Base-by-base conservation (phyloP, 2,113 vertebrate genomes). In the Lamprologus sp. region DNA sequence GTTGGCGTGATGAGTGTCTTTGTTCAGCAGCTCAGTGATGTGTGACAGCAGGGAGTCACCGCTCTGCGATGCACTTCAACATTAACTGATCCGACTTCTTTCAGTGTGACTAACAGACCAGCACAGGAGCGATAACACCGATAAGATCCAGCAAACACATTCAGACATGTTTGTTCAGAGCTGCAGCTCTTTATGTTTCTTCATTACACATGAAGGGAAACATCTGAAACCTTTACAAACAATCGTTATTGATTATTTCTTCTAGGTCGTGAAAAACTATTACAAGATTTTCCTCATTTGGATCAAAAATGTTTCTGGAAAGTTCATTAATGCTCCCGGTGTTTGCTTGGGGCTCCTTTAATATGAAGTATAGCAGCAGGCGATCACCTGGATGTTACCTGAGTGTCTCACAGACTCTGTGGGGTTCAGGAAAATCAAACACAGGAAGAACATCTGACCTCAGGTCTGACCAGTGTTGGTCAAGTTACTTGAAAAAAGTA, bases 141-240 rank as follows among this genome's bases (percentile, higher is more conserved):
- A 40, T 42, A 40, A 68, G 33, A 68, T 33, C 28, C 58, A 19
- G 1, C 28, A 33, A 63, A 65, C 60, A 65, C 17, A 13, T 65
- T 7, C 31, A 65, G 17, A 37, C 10, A 12, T 12, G 31, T 65
- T 37, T 65, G 60, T 21, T 37, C 60, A 65, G 60, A 65, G 33
- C 60, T 21, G 56, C 60, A 37, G 33, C 33, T 65, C 10, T 37
- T 65, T 12, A 0, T n/a, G 31, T 12, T 0, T 35, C 17, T 65
- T 65, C 4, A 12, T 35, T 13, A 65, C 60, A 65, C 10, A 21
- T 37, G 33, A 21, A 40, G 33, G 33, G 9, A n/a, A 19, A 63
- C 0, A 63, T 35, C 31, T 35, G 4, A 33, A 35, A 33, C 28
- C 58, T 35, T 0, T 63, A 55, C 0, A 26, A 26, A 15, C 4